Evolutionary conservation across 2,888 invertebrate species (phyloP).

Genomic region (Cryptophagus acutangulus): DNA sequence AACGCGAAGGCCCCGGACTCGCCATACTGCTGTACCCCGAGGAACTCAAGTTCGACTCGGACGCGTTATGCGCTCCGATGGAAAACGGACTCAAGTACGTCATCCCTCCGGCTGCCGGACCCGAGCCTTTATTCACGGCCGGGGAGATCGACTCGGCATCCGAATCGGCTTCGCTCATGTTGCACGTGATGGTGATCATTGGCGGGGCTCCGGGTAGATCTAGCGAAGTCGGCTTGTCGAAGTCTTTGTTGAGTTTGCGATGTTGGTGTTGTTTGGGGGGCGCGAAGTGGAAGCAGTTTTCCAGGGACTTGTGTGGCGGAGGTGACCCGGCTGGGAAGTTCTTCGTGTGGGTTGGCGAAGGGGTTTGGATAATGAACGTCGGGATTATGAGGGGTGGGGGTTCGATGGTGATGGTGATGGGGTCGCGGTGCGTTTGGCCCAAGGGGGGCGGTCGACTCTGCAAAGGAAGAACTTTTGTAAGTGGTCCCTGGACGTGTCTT

Average conservation of each 20-base stretch:
- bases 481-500: not conserved
- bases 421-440: conserved; percentile 38
- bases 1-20: conserved; percentile 75
- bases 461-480: conserved; percentile 30
- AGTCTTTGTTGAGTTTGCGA: conserved; percentile 56
- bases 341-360: conserved; percentile 61
- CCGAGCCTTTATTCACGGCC: conserved; percentile 48
- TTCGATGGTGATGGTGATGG: conserved; percentile 24
- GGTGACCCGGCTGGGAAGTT: conserved; percentile 52
- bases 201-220: conserved; percentile 63
- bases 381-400: conserved; percentile 58
- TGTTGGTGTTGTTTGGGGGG: conserved; percentile 35
- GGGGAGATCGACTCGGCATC: conserved; percentile 67
- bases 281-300: conserved; percentile 35
- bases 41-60: conserved; percentile 78
- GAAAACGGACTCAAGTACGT: conserved; percentile 75
- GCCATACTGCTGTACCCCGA: conserved; percentile 84
- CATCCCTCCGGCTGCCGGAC: conserved; percentile 55
- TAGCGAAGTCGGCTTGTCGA: conserved; percentile 58
- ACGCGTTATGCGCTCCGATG: conserved; percentile 71
- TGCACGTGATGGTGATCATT: conserved; percentile 69
- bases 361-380: conserved; percentile 60
- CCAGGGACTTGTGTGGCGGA: conserved; percentile 50
- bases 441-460: conserved; percentile 54
- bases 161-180: conserved; percentile 70